Evolutionary conservation across 2,113 vertebrate genomes (phyloP), one percentile per base, ranked within the genome.

Genomic region (Nipponia nippon): DNA sequence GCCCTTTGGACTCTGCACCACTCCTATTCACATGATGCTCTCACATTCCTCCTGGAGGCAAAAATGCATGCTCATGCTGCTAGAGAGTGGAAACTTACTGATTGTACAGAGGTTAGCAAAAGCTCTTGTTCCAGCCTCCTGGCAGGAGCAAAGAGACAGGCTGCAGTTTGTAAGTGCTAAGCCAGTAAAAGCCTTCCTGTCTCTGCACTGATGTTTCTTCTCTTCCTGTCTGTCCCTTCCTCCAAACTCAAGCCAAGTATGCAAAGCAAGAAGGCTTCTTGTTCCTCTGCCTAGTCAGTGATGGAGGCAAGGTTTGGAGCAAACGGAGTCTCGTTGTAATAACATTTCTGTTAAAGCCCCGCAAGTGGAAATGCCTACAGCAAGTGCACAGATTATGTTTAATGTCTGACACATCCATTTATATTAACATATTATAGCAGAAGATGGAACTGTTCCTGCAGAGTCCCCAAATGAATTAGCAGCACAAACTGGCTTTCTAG

Each of bases 1-100:
- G 87, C 82, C 78, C 91, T 95, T 96, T 96, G 87, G 63, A 94
- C 89, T 86, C 76, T 91, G 82, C 38, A 75, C 87, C 42, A 46
- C 47, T 93, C 58, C 44, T 75, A 10, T 94, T 93, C 87, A 91
- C 79, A 53, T 90, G 75, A 75, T 93, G 55, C 42, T 95, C 44
- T 90, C 23, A 10, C 85, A 50, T 66, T 90, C 63, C 67, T 94
- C 56, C 59, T 82, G 59, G 67, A 96, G 67, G 53, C 65, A 91
- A 76, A 95, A 92, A 67, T 78, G 53, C 16, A 2, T 23, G 18
- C 40, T 87, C 42, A 12, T 63, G 46, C 62, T 81, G 75, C 42
- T 44, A 10, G 56, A 42, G 72, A 83, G 65, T 92, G 85, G 87
- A 96, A 97, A 95, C 80, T 58, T 94, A 77, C 66, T 91, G 91